These are phyloP conservation scores for Ictidomys tridecemlineatus DNA, from an alignment of 2,113 vertebrate species.

Conservation along the genomic window DNA sequence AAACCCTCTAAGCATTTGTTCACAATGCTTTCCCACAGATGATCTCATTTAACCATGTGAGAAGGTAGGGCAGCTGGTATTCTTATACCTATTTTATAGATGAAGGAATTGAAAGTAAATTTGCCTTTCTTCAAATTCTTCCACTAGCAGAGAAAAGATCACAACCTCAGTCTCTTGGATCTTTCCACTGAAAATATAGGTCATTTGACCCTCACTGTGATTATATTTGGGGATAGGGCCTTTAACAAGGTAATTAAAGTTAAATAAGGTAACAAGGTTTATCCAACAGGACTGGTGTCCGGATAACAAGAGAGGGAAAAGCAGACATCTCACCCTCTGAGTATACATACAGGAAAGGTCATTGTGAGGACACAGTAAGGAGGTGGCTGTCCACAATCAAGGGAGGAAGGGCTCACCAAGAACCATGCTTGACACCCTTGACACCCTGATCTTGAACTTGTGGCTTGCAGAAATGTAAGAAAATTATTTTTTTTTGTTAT, in stretches of 20 bases:
- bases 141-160: neutral
- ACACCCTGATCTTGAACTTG: neutral
- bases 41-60: neutral
- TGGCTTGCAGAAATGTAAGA: neutral
- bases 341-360: neutral
- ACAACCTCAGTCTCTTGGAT: neutral
- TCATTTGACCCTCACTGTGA: neutral
- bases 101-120: neutral
- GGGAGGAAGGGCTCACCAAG: neutral
- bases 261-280: neutral
- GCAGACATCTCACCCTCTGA: neutral
- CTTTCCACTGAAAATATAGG: neutral
- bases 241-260: neutral
- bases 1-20: neutral
- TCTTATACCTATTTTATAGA: neutral
- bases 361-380: neutral
- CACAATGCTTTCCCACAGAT: neutral
- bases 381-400: neutral
- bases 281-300: neutral
- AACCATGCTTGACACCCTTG: neutral
- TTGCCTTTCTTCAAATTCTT: neutral
- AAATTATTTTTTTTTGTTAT: neutral
- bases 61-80: neutral
- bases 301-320: neutral
- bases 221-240: neutral